Evolutionary conservation across 2,797 vertebrate species (phyloP), one percentile per base, ranked within the genome.

Genomic region (Helicolenus hilgendorfi): DNA sequence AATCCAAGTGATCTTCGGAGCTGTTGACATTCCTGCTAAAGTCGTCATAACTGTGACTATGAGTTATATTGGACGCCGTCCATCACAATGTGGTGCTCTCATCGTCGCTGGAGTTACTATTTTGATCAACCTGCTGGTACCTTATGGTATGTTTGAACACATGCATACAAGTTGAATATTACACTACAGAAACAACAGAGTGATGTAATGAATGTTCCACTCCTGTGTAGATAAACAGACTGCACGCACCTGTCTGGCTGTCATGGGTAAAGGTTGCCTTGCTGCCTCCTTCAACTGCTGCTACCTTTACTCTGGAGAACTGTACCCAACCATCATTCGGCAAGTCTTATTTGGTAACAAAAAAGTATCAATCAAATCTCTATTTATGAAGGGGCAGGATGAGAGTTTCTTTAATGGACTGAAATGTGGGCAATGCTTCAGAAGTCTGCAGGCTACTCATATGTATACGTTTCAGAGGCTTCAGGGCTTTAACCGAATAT

Each of bases 1-100:
- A 31, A 98, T 99, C 81, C 99, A 99, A 94, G 97, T 99, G 77
- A 99, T 99, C 85, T 99, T 99, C 0, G 98, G 98, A 0, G 97
- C 97, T 0, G 98, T 98, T 3, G 99, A 99, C 92, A 96, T 99
- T 85, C 99, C 99, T 0, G 98, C 99, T 89, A 99, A 99, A 86
- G 31, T 99, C 0, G 1, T 98, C 9, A 45, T 97, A 22, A 98
- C 97, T 0, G 27, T 98, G 22, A 65, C 92, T 3, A 97, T 99
- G 96, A 98, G 98, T 87, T 93, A 90, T 24, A 59, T 98, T 0
- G 99, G 99, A 24, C 97, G 98, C n/a, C 96, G 98, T 10, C 83
- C 96, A 1, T 98, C 98, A 0, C 98, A 98, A 36, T 74, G 90
- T 2, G 96, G 84, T 3, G 90, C 97, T 3, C 96, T 99, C 24